Evolutionary conservation across 1,140 invertebrate genomes (phyloP).

Genomic region (Periplaneta americana): DNA sequence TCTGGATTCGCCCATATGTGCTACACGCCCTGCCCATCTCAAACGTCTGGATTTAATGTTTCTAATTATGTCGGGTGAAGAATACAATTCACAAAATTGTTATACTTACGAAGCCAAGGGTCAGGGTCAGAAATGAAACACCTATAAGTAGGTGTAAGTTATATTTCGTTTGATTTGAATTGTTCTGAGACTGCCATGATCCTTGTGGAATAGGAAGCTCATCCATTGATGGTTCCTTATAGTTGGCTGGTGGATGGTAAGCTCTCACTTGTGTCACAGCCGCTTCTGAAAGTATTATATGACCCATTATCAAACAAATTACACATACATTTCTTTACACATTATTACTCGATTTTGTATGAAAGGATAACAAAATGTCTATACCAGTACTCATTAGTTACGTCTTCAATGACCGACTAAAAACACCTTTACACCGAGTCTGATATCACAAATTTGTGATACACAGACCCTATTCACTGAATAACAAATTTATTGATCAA

Average conservation of each 20-base stretch:
- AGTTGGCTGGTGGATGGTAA: constrained; percentile 18
- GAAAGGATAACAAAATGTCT: too few species aligned
- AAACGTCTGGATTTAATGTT: too few species aligned
- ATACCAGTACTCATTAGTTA: too few species aligned
- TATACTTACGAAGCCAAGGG: background rate
- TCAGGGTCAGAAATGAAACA: constrained; percentile 27
- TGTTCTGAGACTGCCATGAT: constrained; percentile 61
- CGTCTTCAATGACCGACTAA: too few species aligned
- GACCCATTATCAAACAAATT: background rate
- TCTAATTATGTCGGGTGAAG: too few species aligned
- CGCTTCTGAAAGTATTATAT: background rate
- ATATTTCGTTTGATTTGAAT: constrained; percentile 57
- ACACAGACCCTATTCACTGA: too few species aligned
- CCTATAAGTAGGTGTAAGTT: constrained; percentile 58
- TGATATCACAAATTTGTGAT: too few species aligned
- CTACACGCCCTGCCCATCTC: background rate
- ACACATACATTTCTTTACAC: too few species aligned
- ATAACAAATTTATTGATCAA: too few species aligned
- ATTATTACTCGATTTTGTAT: too few species aligned
- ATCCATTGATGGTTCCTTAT: constrained; percentile 50
- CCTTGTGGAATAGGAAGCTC: constrained; percentile 67
- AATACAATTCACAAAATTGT: background rate
- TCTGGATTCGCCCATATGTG: background rate
- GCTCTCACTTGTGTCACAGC: background rate
- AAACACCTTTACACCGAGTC: too few species aligned